Evolutionary conservation across 2,797 vertebrate species (phyloP), one percentile per base, ranked within the genome.

Genomic region (Sebastes hubbsi): DNA sequence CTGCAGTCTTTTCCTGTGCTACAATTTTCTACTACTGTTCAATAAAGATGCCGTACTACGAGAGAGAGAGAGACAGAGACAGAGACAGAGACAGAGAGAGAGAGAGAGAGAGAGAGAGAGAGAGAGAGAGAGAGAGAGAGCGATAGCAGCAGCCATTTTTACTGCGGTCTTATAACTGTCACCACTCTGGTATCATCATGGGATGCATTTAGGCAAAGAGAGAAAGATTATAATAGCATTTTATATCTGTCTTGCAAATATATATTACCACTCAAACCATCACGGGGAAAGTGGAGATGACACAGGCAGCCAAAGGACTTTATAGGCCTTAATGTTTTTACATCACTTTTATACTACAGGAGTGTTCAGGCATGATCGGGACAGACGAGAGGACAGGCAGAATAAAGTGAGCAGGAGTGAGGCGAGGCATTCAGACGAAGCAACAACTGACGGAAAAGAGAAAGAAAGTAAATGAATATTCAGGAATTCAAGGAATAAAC

Each of bases 201-300:
- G 32, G 70, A 74, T 54, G 36, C 60, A 71, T 87, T 85, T 62
- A 80, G 61, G 54, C 54, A 82, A 85, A 60, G n/a, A 69, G 20
- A 76, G 34, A 72, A 30, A 68, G 67, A 77, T 54, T 68, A 86
- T 54, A 20, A 25, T 3, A 63, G 64, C 61, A 42, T 56, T 76
- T 77, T 72, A 71, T 55, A 76, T 67, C 29, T 2, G 30, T 65
- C 75, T 34, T 72, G 54, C 54, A 85, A 77, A 88, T 74, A 72
- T 77, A 78, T 80, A 75, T 56, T 2, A 55, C 58, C 34, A 38
- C 42, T 82, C 18, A 29, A 27, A 72, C 69, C 60, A 66, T 76
- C 68, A 38, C 18, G 60, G 25, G 9, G 60, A 64, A 9, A 54
- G 63, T 49, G 54, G 67, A 77, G 58, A 75, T 64, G 54, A 20